These are phyloP conservation scores for Garra rufa DNA, from an alignment of 2,113 vertebrate genomes.

Conservation along the genomic window DNA sequence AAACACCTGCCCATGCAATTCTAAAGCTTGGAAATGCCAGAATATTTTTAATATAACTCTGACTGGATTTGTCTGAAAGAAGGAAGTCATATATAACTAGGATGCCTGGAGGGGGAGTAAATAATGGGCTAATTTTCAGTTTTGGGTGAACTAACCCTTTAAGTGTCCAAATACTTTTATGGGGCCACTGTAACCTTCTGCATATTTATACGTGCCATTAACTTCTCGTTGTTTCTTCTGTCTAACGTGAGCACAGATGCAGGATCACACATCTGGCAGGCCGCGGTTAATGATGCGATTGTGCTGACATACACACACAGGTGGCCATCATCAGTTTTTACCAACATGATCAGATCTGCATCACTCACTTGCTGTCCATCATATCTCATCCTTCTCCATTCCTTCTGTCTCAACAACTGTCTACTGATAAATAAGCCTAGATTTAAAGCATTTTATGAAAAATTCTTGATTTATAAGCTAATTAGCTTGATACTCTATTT, in stretches of 20 bases:
- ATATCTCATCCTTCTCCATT: conserved; percentile 2
- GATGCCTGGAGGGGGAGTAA: no score
- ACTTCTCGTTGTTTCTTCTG: not conserved
- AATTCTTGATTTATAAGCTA: no score
- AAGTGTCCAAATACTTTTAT: not conserved
- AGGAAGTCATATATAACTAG: no score
- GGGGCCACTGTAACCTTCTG: not conserved
- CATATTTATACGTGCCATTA: not conserved
- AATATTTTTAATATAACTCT: no score
- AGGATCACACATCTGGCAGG: conserved; percentile 38
- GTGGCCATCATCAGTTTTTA: conserved; percentile 42
- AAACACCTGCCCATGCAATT: no score
- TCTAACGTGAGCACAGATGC: not conserved
- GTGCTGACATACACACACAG: conserved; percentile 50
- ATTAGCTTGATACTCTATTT: not conserved
- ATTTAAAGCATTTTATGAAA: not conserved
- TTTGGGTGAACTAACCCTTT: no score
- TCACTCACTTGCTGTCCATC: not conserved
- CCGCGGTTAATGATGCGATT: conserved; percentile 50
- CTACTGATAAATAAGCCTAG: not conserved
- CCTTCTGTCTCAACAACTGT: not conserved
- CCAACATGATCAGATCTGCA: conserved; percentile 37
- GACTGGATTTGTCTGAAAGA: no score
- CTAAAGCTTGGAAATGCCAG: no score
- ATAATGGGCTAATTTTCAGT: no score